Base-by-base conservation (phyloP, 2,888 invertebrate species). In the Chymomyza amoena region DNA sequence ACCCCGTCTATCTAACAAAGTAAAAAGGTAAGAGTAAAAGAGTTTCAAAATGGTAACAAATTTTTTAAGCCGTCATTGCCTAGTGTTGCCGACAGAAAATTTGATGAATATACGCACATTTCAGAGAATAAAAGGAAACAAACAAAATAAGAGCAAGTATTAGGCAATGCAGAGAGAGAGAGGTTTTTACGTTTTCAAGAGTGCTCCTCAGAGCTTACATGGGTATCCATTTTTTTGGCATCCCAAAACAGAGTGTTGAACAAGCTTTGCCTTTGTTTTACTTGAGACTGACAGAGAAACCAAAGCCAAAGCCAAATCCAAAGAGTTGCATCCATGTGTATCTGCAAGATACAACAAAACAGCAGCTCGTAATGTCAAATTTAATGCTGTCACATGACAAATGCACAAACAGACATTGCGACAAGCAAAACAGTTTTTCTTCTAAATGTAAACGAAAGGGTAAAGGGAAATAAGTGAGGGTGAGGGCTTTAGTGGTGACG, bases 311-410 rank as follows among this genome's bases (percentile, higher is more conserved):
- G 54, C 16, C 54, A 20, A 54, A 54, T 13, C 54, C 16, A 18
- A 45, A 54, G 54, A 54, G 16, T 18, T 16, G 16, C 54, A n/a
- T 4, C 54, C n/a, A 45, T 65, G 54, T 62, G 60, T 57, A 54
- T 32, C 66, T 63, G 51, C 25, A 20, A 66, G 61, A 70, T 65
- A 51, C 66, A 67, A 75, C 56, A 65, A 50, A 56, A 59, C 65
- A 57, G 65, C 59, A 65, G 59, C 20, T 65, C 69, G 67, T 70
- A 75, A 75, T 75, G 77, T 79, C 77, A 79, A 77, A 75, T 79
- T 69, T 73, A 79, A 78, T 80, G 74, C 74, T 80, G 71, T 76
- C 68, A 67, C 67, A 50, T 57, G 69, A 61, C 63, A 78, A 57
- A 65, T 18, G 45, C 61, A 77, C 64, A 72, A 66, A 66, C 65